phyloP scores from a whole-genome alignment of 2,113 vertebrate species.

The Python bivittatus region DNA sequence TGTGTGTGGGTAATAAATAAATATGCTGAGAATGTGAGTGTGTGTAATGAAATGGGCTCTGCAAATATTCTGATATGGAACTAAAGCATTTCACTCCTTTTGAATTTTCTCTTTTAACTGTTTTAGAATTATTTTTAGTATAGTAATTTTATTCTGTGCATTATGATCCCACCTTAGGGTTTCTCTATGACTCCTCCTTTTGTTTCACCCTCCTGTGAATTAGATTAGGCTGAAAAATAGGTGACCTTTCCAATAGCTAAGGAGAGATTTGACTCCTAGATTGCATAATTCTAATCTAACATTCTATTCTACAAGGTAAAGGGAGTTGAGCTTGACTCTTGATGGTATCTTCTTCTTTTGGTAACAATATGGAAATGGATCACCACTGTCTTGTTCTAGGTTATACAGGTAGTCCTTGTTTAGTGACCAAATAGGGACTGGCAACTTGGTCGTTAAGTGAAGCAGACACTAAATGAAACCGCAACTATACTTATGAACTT shows the following conservation, averaged over 20 bases:
- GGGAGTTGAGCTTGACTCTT: background rate
- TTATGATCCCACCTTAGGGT: background rate
- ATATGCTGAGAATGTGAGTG: background rate
- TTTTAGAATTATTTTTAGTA: background rate
- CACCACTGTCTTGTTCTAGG: background rate
- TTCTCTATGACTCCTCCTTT: background rate
- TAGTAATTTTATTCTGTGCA: background rate
- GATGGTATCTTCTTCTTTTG: background rate
- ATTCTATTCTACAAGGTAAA: background rate
- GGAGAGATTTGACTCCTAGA: background rate
- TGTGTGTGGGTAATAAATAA: background rate
- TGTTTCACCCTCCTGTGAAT: background rate
- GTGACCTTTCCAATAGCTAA: background rate
- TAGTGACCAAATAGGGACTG: background rate
- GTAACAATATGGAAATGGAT: background rate
- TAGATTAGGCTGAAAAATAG: background rate
- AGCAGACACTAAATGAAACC: background rate
- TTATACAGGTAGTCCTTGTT: background rate
- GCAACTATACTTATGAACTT: background rate
- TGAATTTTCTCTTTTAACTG: background rate
- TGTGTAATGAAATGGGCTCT: slow-evolving; percentile 41
- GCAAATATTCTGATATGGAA: background rate
- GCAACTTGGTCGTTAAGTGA: background rate
- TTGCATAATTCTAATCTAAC: background rate
- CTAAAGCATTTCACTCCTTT: background rate